Evolutionary conservation across 2,888 invertebrate species (phyloP), one percentile per base, ranked within the genome.

Genomic region (Belgica antarctica): DNA sequence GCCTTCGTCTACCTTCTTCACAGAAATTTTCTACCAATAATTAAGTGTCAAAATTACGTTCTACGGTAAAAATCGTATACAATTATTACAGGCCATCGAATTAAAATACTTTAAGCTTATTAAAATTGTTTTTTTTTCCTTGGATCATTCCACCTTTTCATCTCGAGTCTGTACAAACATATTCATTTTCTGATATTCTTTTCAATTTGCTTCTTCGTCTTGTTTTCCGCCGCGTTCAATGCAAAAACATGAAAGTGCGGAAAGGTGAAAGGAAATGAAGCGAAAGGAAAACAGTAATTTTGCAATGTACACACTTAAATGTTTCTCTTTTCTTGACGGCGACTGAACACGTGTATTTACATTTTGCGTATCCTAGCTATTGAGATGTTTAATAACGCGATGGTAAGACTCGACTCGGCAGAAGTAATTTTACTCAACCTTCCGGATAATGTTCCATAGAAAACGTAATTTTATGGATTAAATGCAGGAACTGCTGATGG

Each of bases 41-140:
- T 17, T 19, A 19, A 17, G 15, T 2, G 19, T 22, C 3, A 19
- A 22, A 22, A 2, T 22, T 52, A 52, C 22, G 22, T 61, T 28
- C 61, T 61, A 61, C 61, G 17, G 61, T 34, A 34, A 19, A 62
- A 62, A 62, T 62, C 62, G 62, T 62, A 62, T 62, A 62, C 62
- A 62, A 27, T 62, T 61, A 61, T 61, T 62, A 34, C 62, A 62
- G 62, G 62, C 62, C 62, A 62, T 62, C 62, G 62, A 62, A 62
- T 25, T 4, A 59, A 22, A 52, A 52, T 52, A 52, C 22, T 52
- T 52, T 52, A 61, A 61, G 61, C 61, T 61, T 61, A 25, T 61
- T 61, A 27, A 27, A 34, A 34, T 19, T 34, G 36, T 27, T 31
- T 27, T 62, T 19, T 10, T 57, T 22, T 57, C 4, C n/a, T n/a